Percentiles rank a stretch among this genome's conserved stretches.
Conservation (phyloP, 2,797 vertebrate genomes). For the Thaleichthys pacificus region DNA sequence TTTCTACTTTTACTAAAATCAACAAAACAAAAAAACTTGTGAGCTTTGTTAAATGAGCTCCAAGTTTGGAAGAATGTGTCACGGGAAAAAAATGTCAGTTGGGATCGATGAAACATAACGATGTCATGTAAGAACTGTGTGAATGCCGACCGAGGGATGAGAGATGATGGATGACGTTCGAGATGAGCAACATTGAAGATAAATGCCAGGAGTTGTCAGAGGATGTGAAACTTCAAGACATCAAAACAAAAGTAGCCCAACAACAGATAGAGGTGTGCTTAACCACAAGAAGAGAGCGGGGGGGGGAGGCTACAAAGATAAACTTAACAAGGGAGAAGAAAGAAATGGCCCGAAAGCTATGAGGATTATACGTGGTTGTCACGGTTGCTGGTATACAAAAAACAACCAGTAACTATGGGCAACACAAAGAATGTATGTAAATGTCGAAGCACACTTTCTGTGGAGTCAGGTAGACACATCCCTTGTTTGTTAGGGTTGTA, state of each 20-base stretch:
- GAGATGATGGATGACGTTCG: neutral
- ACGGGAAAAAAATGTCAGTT: neutral
- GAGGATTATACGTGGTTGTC: too few species aligned
- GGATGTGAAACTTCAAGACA: neutral
- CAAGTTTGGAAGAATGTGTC: neutral
- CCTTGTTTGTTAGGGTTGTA: conserved; percentile 29
- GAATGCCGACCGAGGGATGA: neutral
- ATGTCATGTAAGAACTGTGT: neutral
- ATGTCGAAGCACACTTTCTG: conserved; percentile 36
- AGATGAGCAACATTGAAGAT: neutral
- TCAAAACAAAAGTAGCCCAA: neutral
- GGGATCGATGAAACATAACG: neutral
- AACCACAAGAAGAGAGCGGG: neutral
- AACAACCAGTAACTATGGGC: conserved; percentile 2
- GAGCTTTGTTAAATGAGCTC: conserved; percentile 6
- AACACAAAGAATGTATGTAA: conserved; percentile 34
- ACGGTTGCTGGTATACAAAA: neutral
- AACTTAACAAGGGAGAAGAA: too few species aligned
- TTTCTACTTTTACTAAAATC: conserved; percentile 53
- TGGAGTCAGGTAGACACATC: conserved; percentile 28
- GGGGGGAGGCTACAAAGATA: neutral
- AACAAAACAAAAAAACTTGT: conserved; percentile 18
- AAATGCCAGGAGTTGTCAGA: neutral
- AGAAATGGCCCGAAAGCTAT: neutral
- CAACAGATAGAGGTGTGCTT: neutral